Evolutionary conservation across 2,888 invertebrate genomes (phyloP), one percentile per base, ranked within the genome.

Genomic region (Poecilobothrus nobilitatus): DNA sequence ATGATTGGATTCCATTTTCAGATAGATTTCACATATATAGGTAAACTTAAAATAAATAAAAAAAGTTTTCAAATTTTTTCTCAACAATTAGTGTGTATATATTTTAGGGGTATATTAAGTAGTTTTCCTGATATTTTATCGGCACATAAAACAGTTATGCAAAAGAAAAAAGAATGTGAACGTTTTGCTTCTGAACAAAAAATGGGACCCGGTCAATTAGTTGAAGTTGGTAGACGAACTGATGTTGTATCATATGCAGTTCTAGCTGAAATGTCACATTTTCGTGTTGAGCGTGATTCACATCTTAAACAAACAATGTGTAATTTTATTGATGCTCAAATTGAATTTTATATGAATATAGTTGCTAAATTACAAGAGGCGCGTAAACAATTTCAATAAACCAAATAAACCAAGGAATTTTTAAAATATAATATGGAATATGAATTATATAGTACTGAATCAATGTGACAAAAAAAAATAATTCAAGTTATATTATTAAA

Each of bases 201-300:
- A 83, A 90, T 95, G 88, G 89, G 89, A 74, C 87, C 90, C 71
- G 86, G 87, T 21, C 92, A 94, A 77, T 84, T 94, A 71, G 88
- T 89, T 72, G 92, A 91, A 77, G 90, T 96, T 15, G 84, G 90
- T 72, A 87, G 90, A 74, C 86, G 95, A 75, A 92, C 94, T 1
- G 97, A 98, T 80, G 88, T 94, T 20, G 90, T 97, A 76, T 94
- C 96, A 0, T 97, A 96, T 79, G 90, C 95, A 2, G 87, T 95
- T 71, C 87, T 97, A 79, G 96, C 97, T 68, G 98, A 99, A 85
- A 89, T 97, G 75, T 90, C 91, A 75, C 95, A 97, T 81, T 97
- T 98, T 80, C 94, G 95, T 79, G 82, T 85, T 34, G 95, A 96
- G 78, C 86, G 95, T 73, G 91, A 93, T 65, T 86, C 86, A 63